Conservation (phyloP, 2,888 invertebrate genomes). For the Theretra japonica region DNA sequence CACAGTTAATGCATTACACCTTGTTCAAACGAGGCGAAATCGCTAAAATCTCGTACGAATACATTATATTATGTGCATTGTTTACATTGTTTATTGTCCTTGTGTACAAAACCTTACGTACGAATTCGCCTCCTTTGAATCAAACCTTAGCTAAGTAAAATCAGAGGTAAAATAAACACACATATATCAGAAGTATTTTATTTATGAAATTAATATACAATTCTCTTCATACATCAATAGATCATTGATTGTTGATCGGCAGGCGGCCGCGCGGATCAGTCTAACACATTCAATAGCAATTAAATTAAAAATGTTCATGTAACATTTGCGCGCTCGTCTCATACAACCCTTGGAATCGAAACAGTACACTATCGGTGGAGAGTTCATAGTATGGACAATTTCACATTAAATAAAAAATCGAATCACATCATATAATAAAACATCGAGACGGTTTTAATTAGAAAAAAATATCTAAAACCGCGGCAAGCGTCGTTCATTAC, state of each 20-base stretch:
- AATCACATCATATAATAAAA: no score
- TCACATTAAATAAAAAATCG: background rate
- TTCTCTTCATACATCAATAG: constrained; percentile 76
- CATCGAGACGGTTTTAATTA: constrained; percentile 5
- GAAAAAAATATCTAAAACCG: background rate
- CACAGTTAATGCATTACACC: background rate
- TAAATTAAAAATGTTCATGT: constrained; percentile 45
- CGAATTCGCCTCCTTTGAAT: constrained; percentile 15
- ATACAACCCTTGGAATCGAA: constrained; percentile 44
- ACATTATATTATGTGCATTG: no score
- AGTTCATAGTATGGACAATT: constrained; percentile 11
- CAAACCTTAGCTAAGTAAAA: constrained; percentile 32
- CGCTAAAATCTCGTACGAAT: no score
- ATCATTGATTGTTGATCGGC: constrained; percentile 67
- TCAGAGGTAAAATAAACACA: constrained; percentile 46
- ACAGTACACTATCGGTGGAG: constrained; percentile 47
- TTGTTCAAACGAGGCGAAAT: no score
- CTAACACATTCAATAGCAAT: constrained; percentile 58
- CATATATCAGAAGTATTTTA: constrained; percentile 76
- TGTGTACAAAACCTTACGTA: no score
- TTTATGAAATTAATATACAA: constrained; percentile 84
- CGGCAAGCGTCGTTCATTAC: background rate
- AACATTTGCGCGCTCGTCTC: constrained; percentile 42
- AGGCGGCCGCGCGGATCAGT: constrained; percentile 66
- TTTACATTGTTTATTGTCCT: no score